These are phyloP conservation scores for Triplophysa rosa DNA, from an alignment of 2,113 vertebrate genomes.

Conservation along the genomic window DNA sequence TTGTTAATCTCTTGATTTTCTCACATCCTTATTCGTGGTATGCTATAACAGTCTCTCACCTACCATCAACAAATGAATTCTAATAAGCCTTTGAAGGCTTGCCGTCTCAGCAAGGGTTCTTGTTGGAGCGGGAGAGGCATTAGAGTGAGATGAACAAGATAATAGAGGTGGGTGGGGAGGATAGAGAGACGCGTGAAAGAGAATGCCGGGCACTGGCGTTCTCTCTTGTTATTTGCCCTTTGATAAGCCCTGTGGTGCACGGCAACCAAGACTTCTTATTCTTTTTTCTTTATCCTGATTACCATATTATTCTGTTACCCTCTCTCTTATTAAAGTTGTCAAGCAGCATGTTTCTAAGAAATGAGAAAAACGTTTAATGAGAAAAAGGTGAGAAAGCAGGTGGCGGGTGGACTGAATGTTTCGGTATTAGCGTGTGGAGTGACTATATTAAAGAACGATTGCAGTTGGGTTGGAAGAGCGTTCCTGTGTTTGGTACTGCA, in stretches of 20 bases:
- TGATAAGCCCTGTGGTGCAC: constrained; percentile 14
- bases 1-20: constrained; percentile 41
- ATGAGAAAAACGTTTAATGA: constrained; percentile 39
- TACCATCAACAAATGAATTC: constrained; percentile 43
- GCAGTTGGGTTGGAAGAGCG: background rate
- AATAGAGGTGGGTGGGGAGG: constrained; percentile 21
- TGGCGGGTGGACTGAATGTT: background rate
- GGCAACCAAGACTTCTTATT: background rate
- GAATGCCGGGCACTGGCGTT: constrained; percentile 13
- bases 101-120: constrained; percentile 23
- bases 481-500: background rate
- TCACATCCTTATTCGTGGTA: constrained; percentile 48
- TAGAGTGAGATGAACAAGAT: constrained; percentile 51
- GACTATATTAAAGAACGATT: constrained; percentile 30
- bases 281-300: background rate
- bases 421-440: background rate
- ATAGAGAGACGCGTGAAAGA: constrained; percentile 7
- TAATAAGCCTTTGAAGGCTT: constrained; percentile 45
- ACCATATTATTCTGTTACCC: constrained; percentile 28
- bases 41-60: constrained; percentile 36
- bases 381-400: constrained; percentile 15
- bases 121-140: constrained; percentile 41
- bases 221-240: constrained; percentile 23
- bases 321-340: constrained; percentile 28
- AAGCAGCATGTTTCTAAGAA: constrained; percentile 22